Evolutionary conservation across 2,797 vertebrate species (phyloP).

Genomic region (Macrochelys suwanniensis): DNA sequence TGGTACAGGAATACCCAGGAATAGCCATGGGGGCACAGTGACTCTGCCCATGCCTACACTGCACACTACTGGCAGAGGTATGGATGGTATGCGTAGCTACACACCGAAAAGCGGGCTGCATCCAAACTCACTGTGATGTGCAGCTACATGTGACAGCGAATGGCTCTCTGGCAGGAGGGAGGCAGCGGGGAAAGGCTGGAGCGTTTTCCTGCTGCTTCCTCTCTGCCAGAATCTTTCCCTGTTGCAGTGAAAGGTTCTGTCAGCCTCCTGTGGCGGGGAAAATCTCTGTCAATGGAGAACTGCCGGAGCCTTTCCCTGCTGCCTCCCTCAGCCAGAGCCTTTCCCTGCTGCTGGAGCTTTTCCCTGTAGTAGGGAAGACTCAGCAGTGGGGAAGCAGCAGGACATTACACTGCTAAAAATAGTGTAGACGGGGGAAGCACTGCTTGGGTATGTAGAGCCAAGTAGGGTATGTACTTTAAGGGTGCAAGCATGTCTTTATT

Average conservation of each 20-base stretch:
- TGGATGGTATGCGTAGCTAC: not conserved
- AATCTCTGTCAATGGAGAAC: no score
- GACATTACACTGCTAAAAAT: not conserved
- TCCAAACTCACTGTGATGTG: not conserved
- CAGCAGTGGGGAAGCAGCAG: not conserved
- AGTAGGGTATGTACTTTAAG: no score
- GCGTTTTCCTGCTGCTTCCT: not conserved
- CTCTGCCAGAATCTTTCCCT: not conserved
- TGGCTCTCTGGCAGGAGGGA: not conserved
- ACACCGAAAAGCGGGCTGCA: not conserved
- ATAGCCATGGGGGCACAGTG: not conserved
- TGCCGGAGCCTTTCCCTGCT: not conserved
- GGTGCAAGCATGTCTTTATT: not conserved
- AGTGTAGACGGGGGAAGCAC: not conserved
- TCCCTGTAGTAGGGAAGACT: not conserved
- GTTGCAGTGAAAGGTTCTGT: not conserved
- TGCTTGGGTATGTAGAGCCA: not conserved
- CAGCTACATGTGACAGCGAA: not conserved
- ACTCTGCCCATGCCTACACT: not conserved
- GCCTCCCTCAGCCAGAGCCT: no score
- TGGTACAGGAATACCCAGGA: not conserved
- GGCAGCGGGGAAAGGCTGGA: not conserved
- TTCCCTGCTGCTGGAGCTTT: not conserved
- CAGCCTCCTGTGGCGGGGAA: not conserved
- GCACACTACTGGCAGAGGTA: not conserved